These are phyloP conservation scores for Papilio protenor DNA, from an alignment of 2,888 invertebrate species.

Conservation along the genomic window DNA sequence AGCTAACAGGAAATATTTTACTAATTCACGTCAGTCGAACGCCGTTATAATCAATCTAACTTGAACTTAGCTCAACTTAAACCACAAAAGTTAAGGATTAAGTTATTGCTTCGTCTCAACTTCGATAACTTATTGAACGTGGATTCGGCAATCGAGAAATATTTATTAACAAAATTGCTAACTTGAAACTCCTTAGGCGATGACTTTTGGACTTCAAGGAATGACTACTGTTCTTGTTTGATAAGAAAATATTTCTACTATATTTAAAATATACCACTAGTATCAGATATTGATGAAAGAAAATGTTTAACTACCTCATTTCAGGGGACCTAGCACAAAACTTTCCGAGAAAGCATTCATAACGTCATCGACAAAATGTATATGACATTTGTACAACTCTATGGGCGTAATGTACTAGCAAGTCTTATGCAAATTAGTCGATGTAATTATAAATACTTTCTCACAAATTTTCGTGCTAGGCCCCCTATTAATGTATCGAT, in stretches of 20 bases:
- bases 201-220: background rate
- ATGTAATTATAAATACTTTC: too few relatives aligned
- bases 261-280: too few relatives aligned
- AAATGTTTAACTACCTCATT: too few relatives aligned
- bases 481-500: too few relatives aligned
- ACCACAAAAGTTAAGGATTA: constrained; percentile 36
- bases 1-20: background rate
- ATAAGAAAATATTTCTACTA: background rate
- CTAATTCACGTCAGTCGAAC: background rate
- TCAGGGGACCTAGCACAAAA: too few relatives aligned
- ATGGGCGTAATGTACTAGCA: too few relatives aligned
- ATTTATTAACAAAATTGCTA: constrained; percentile 1
- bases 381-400: too few relatives aligned
- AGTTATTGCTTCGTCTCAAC: constrained; percentile 31
- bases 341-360: too few relatives aligned
- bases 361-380: too few relatives aligned
- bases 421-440: too few relatives aligned
- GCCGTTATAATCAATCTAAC: constrained; percentile 36
- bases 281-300: too few relatives aligned
- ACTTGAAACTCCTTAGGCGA: background rate
- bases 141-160: background rate
- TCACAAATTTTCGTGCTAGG: too few relatives aligned
- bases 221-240: background rate
- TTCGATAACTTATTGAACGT: constrained; percentile 23
- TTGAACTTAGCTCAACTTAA: constrained; percentile 33